A percentile compares a stretch with the other conserved stretches of the same genome.
These are phyloP conservation scores for Thysanoteuthis rhombus DNA, from an alignment of 2,888 invertebrate species.

Conservation along the genomic window DNA sequence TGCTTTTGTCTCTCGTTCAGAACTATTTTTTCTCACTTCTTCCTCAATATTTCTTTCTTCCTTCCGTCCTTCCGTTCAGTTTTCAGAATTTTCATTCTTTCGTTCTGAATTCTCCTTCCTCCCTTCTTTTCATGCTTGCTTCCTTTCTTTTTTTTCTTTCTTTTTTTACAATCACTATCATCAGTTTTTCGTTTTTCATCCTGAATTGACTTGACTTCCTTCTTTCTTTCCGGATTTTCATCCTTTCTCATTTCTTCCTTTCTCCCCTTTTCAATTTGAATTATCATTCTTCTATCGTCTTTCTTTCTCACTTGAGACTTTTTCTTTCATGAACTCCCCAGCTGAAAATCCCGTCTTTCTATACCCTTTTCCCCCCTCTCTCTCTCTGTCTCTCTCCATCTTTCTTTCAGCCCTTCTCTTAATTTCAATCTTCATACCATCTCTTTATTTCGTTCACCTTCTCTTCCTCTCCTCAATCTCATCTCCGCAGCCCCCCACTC, in stretches of 20 bases:
- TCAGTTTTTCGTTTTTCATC: not conserved
- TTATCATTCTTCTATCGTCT: too few relatives aligned
- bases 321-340: too few relatives aligned
- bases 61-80: not conserved
- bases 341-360: too few relatives aligned
- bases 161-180: not conserved
- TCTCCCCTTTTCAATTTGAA: too few relatives aligned
- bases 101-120: not conserved
- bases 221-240: not conserved
- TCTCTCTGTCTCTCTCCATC: not conserved
- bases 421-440: too few relatives aligned
- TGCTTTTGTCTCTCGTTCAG: not conserved
- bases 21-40: not conserved
- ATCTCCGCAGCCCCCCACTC: not conserved
- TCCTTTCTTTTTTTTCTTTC: not conserved
- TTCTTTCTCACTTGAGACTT: too few relatives aligned
- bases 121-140: not conserved
- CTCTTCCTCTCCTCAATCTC: too few relatives aligned
- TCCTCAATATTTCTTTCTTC: too few relatives aligned
- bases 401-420: not conserved
- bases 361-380: not conserved
- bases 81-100: not conserved
- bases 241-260: not conserved
- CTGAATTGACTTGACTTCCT: not conserved
- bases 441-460: not conserved